These are phyloP conservation scores for Campoletis sonorensis DNA, from an alignment of 1,140 invertebrate genomes.

Conservation along the genomic window DNA sequence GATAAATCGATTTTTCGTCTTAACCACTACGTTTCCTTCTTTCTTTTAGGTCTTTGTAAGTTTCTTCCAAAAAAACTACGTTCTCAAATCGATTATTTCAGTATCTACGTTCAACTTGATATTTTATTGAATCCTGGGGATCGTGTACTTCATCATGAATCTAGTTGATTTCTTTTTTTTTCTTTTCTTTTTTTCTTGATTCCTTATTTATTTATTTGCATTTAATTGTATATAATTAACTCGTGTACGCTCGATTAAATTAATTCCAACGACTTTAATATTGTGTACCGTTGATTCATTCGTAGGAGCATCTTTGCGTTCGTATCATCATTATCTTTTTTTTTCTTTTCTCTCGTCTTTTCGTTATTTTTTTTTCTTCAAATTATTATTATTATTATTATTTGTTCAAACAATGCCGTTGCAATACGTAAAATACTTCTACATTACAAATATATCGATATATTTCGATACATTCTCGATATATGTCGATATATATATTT, in stretches of 20 bases:
- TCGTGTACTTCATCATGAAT: slow-evolving; percentile 24
- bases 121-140: slow-evolving; percentile 30
- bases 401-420: slow-evolving; percentile 22
- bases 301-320: not conserved
- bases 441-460: no score
- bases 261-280: slow-evolving; percentile 19
- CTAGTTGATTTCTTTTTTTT: slow-evolving; percentile 11
- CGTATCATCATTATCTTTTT: not conserved
- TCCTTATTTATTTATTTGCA: no score
- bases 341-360: not conserved
- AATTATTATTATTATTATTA: not conserved
- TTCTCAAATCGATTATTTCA: slow-evolving; percentile 1
- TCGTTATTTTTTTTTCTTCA: not conserved
- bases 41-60: not conserved
- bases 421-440: not conserved
- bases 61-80: not conserved
- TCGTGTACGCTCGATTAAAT: slow-evolving; percentile 6
- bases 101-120: slow-evolving; percentile 14
- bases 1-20: slow-evolving; percentile 28
- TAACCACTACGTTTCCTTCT: slow-evolving; percentile 22
- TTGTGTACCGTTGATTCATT: slow-evolving; percentile 25
- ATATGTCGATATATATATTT: not conserved
- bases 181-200: not conserved
- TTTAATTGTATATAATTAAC: not conserved
- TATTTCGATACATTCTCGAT: no score